These are phyloP conservation scores for Drosophila kuntzei DNA, from an alignment of 2,888 invertebrate genomes.

Conservation along the genomic window DNA sequence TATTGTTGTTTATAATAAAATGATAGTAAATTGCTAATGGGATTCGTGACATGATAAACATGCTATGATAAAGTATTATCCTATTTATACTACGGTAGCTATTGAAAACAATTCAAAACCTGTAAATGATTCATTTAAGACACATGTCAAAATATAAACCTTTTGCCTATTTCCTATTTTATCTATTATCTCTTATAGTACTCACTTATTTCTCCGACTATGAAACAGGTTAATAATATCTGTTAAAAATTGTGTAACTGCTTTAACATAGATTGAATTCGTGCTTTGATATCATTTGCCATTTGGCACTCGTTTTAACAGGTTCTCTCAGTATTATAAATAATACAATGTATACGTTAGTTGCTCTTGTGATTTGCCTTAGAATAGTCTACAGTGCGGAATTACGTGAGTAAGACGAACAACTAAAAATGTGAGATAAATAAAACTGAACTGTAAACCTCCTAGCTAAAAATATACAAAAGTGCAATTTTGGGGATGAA, in stretches of 20 bases:
- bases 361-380: constrained; percentile 8
- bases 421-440: background rate
- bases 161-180: background rate
- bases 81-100: background rate
- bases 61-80: background rate
- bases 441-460: background rate
- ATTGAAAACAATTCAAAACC: background rate
- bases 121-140: background rate
- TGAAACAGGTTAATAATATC: background rate
- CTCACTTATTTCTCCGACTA: too few relatives aligned
- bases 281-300: constrained; percentile 1
- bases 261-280: background rate
- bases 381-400: background rate
- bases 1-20: background rate
- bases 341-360: constrained; percentile 2
- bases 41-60: background rate
- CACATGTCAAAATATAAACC: background rate
- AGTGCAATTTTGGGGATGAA: constrained; percentile 42
- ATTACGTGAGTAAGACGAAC: constrained; percentile 16
- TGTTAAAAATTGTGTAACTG: background rate
- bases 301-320: background rate
- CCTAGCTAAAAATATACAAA: constrained; percentile 35
- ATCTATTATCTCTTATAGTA: background rate
- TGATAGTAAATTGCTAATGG: background rate
- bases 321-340: constrained; percentile 6